phyloP scores from a whole-genome alignment of 1,140 invertebrate species.

The Lycorma delicatula region DNA sequence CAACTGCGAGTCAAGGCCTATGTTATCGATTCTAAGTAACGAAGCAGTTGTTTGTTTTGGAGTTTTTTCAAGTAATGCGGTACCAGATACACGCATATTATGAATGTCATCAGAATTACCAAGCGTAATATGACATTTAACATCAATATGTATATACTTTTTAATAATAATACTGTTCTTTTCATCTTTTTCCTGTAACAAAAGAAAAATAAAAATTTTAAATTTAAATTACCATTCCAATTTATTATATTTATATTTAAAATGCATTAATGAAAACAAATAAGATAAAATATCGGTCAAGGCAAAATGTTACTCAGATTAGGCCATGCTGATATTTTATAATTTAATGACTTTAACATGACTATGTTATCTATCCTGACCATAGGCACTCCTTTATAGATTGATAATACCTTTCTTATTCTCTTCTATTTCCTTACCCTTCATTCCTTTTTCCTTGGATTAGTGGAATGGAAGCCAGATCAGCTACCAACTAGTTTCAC shows the following conservation, averaged over 20 bases:
- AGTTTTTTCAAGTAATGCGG: conserved; percentile 51
- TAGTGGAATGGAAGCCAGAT: too few relatives aligned
- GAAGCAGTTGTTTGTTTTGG: conserved; percentile 41
- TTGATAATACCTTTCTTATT: too few relatives aligned
- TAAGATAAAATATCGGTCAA: not conserved
- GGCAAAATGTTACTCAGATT: not conserved
- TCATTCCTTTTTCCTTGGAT: too few relatives aligned
- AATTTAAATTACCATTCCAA: not conserved
- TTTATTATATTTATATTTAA: not conserved
- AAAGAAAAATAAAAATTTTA: conserved; percentile 6
- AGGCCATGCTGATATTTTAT: not conserved
- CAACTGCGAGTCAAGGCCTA: conserved; percentile 55
- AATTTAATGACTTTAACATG: not conserved
- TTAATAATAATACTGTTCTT: conserved; percentile 43
- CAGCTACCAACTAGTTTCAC: too few relatives aligned
- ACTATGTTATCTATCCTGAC: not conserved
- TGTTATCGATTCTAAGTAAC: conserved; percentile 49
- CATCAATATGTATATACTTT: conserved; percentile 54
- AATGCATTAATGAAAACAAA: not conserved
- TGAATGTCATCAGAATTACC: conserved; percentile 47
- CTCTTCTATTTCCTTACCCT: too few relatives aligned
- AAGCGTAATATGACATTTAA: conserved; percentile 52
- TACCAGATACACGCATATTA: conserved; percentile 53
- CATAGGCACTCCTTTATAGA: not conserved
- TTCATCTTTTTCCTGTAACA: conserved; percentile 34